Percentiles rank a stretch among this genome's conserved stretches.
These are phyloP conservation scores for Campoplex nolae DNA, from an alignment of 2,888 invertebrate genomes.

Conservation along the genomic window DNA sequence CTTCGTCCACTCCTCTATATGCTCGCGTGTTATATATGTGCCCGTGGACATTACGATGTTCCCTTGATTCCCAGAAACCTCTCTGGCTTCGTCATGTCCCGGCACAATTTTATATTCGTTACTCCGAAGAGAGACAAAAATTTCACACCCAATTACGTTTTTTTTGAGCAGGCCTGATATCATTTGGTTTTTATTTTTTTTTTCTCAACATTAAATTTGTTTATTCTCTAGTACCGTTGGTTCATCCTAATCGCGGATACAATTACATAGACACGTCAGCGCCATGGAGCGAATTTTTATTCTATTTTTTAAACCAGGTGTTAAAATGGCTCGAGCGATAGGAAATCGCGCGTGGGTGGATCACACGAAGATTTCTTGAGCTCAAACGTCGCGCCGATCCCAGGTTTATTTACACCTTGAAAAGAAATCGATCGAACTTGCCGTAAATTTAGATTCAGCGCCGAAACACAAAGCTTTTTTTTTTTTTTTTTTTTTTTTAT, in stretches of 20 bases:
- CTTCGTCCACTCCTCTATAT: conserved; percentile 39
- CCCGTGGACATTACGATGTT: conserved; percentile 33
- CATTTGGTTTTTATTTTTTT: neutral
- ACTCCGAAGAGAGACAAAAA: conserved; percentile 28
- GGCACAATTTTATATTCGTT: conserved; percentile 67
- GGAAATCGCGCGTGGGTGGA: conserved; percentile 82
- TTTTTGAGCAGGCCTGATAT: conserved; percentile 25
- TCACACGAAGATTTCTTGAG: conserved; percentile 69
- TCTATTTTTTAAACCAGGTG: conserved; percentile 79
- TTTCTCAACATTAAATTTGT: conserved; percentile 51
- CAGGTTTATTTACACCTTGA: neutral
- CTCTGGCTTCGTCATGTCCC: conserved; percentile 74
- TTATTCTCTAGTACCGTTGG: conserved; percentile 9
- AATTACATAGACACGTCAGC: conserved; percentile 10
- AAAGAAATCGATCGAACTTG: conserved; percentile 15
- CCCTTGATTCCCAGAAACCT: conserved; percentile 59
- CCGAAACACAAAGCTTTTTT: neutral
- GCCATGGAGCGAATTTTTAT: conserved; percentile 26
- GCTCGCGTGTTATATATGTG: conserved; percentile 23
- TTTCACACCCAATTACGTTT: conserved; percentile 53
- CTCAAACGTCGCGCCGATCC: conserved; percentile 5
- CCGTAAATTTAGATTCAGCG: conserved; percentile 15
- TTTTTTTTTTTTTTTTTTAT: neutral
- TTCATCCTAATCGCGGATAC: neutral
- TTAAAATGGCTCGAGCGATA: conserved; percentile 82